Conservation (phyloP, 2,113 vertebrate genomes). For the Boulengeromyrus knoepffleri region DNA sequence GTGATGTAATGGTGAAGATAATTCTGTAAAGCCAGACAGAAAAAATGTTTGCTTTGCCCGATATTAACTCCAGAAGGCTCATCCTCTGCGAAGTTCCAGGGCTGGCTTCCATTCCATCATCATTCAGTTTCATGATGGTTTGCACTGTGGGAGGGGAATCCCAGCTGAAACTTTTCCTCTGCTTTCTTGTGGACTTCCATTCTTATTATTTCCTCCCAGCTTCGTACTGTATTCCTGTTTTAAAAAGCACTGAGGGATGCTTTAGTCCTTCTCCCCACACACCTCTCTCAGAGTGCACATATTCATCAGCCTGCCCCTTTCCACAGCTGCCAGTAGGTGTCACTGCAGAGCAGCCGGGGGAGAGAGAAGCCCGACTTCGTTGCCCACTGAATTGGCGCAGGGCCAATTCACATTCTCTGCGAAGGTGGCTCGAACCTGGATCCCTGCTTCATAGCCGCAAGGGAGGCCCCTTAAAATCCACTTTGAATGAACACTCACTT, state of each 20-base stretch:
- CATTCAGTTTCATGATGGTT: neutral
- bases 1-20: neutral
- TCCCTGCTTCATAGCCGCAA: neutral
- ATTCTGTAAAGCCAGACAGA: neutral
- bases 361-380: neutral
- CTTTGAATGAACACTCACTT: slow-evolving; percentile 31
- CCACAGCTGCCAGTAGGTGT: neutral
- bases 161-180: neutral
- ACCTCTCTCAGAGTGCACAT: neutral
- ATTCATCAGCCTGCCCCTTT: neutral
- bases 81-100: neutral
- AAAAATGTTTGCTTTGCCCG: neutral
- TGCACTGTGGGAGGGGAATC: neutral
- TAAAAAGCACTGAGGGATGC: neutral
- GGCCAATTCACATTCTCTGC: neutral
- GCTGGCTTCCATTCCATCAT: neutral
- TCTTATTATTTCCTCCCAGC: neutral
- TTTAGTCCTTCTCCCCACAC: neutral
- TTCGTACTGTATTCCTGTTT: neutral
- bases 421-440: neutral
- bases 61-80: neutral
- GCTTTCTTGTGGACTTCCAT: neutral
- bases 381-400: neutral
- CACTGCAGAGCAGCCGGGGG: neutral
- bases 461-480: neutral